phyloP scores from a whole-genome alignment of 2,888 invertebrate genomes.

The Caenorhabditis sp. region DNA sequence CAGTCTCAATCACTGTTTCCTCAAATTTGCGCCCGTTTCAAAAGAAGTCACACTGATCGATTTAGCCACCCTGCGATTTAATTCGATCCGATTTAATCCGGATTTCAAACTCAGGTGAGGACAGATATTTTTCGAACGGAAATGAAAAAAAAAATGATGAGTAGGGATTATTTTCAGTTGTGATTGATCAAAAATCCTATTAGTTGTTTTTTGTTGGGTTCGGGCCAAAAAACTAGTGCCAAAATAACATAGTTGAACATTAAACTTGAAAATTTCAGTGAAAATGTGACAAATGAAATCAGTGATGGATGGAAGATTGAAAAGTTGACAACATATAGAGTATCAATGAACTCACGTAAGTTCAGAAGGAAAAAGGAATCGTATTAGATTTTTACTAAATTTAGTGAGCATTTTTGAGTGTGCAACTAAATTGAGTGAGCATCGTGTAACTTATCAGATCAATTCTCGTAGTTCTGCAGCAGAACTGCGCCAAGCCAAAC shows the following conservation, averaged over 20 bases:
- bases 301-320: conserved; percentile 26
- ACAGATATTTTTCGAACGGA: background rate
- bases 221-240: too few species aligned
- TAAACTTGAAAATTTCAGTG: conserved; percentile 6
- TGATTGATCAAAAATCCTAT: too few species aligned
- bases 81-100: conserved; percentile 25
- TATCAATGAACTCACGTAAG: conserved; percentile 35
- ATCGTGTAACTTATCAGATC: too few species aligned
- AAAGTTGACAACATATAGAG: conserved; percentile 26
- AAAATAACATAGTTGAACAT: too few species aligned
- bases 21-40: conserved; percentile 23
- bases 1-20: conserved; percentile 37
- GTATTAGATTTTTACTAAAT: background rate
- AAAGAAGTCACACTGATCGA: conserved; percentile 25
- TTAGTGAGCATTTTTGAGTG: too few species aligned
- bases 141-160: too few species aligned
- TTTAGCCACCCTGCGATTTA: conserved; percentile 24
- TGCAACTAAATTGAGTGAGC: too few species aligned
- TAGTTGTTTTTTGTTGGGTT: too few species aligned
- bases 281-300: conserved; percentile 15
- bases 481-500: too few species aligned
- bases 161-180: too few species aligned
- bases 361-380: background rate
- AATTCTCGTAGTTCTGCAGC: too few species aligned
- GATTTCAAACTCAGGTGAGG: conserved; percentile 22